These are phyloP conservation scores for Turnix velox DNA, from an alignment of 2,113 vertebrate genomes.

Conservation along the genomic window DNA sequence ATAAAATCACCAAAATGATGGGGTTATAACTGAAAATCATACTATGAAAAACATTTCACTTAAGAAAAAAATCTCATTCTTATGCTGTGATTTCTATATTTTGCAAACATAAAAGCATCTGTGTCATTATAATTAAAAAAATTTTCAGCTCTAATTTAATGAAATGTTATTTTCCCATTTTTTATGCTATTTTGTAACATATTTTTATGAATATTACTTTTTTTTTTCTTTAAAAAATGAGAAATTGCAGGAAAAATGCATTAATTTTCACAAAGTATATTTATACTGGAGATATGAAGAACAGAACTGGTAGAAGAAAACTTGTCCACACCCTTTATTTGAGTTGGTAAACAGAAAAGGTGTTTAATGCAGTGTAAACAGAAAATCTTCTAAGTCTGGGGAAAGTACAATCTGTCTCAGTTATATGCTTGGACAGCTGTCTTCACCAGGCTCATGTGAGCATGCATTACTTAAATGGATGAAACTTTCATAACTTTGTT, in stretches of 20 bases:
- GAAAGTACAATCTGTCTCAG: neutral
- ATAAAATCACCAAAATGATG: neutral
- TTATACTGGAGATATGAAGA: neutral
- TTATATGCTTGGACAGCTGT: accelerated
- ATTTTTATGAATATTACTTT: neutral
- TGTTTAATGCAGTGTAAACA: neutral
- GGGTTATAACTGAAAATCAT: neutral
- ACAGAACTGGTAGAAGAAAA: neutral
- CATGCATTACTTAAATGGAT: neutral
- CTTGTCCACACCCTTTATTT: neutral
- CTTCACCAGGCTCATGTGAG: neutral
- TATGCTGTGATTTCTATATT: neutral
- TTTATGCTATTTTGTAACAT: neutral
- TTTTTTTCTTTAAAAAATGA: neutral
- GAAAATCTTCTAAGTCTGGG: neutral
- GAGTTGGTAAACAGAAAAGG: neutral
- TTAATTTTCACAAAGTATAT: neutral
- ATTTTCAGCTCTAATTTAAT: neutral
- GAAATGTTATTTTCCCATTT: neutral
- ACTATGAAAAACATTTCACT: neutral
- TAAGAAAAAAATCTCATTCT: neutral
- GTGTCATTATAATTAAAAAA: neutral
- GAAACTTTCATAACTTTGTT: neutral
- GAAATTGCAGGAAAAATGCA: neutral
- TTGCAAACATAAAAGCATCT: neutral